Base-by-base conservation (phyloP, 2,797 vertebrate species). In the Cuniculus paca region DNA sequence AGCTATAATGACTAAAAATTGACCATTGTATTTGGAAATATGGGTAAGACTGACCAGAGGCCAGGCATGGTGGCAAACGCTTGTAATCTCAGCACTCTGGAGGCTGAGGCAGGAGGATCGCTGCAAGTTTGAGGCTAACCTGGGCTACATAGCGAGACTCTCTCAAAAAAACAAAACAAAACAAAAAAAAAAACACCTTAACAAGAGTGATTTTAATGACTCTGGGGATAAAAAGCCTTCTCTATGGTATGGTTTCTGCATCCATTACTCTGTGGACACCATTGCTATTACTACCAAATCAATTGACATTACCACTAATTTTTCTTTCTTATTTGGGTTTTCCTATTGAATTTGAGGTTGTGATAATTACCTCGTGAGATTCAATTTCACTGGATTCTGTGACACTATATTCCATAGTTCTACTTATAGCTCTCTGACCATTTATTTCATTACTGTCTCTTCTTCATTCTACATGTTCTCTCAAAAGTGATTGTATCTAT, bases 211-310 rank as follows among this genome's bases (percentile, higher is more conserved):
- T 65, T 82, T 94, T 48, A 83, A 70, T 45, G 39, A 45, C 82
- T 34, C 28, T 39, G 24, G 45, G 56, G 14, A 80, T 48, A 74
- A 82, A 95, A 82, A 45, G 17, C 2, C 17, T 88, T 39, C 42
- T 61, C n/a, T 28, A 34, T 50, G 39, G 42, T 79, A 20, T 68
- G 56, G 26, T 94, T 77, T 85, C 84, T 80, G 31, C 70, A 52
- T n/a, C 52, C 60, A 92, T 11, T 82, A 52, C 65, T 96, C 56
- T 70, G 70, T 90, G 91, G 34, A 77, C 34, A 85, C 42, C 39
- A 80, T 36, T 77, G 36, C 16, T 82, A 45, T 24, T 45, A 74
- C 56, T 16, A 65, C 65, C 17, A 48, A 93, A 54, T 70, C 50
- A 79, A 86, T 22, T 65, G n/a, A 24, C 45, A 28, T 58, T 72